Base-by-base conservation (phyloP, 2,113 vertebrate genomes). In the Condylura cristata region DNA sequence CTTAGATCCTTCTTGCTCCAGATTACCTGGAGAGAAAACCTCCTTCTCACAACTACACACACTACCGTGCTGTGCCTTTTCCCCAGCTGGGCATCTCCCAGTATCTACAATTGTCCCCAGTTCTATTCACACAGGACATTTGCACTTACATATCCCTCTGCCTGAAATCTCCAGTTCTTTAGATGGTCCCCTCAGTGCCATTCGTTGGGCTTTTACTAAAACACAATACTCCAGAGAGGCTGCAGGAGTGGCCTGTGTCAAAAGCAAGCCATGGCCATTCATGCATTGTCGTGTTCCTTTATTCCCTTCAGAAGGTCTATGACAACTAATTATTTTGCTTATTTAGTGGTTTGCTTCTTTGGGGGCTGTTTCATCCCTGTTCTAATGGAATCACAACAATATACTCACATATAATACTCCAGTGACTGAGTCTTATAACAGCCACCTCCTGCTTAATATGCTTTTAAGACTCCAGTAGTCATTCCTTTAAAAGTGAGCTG, bases 401-500 rank as follows among this genome's bases (percentile, higher is more conserved):
- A 56, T 56, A 17, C 60, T 61, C 24, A 26, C 60, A 61, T 74
- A 81, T 90, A 92, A 56, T 63, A 79, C 1, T 26, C 18, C 46
- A 85, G 13, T 34, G 53, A 65, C 34, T 37, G 3, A 82, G 87
- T 81, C 76, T 87, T 30, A 20, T 0, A 68, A 48, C 46, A 85
- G 91, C 78, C 91, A 90, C 65, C 39, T 56, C 20, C 60, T 66
- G 9, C 87, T 88, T 76, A 87, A 44, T 26, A 48, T 48, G 53
- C 61, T 90, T 94, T 91, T 48, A 95, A 82, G 70, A 71, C 0
- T 66, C 82, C 30, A 89, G 71, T 58, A 93, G 71, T 86, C 93
- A 94, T 86, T 90, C 32, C 44, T 90, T 82, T 92, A 81, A 93
- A 90, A 94, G 44, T 44, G 68, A 92, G 68, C 61, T 93, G 66